Base-by-base conservation (phyloP, 2,113 vertebrate genomes). In the Cisticola juncidis region DNA sequence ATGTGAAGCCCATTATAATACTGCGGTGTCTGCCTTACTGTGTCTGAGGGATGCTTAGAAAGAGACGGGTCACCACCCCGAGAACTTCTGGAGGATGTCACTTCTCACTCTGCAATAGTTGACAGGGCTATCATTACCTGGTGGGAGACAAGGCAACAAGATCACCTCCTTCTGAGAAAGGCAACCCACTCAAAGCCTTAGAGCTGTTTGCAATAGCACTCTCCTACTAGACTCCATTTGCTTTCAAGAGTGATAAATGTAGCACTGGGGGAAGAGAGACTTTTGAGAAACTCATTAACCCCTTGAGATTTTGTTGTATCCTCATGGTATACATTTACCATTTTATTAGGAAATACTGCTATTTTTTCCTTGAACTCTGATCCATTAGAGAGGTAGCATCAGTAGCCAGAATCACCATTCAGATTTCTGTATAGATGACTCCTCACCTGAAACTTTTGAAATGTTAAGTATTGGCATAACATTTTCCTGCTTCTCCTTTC, bases 1-100 rank as follows among this genome's bases (percentile, higher is more conserved):
- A 2, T 0, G 0, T 11, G 53, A 85, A 79, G n/a, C 20, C 54
- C 35, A 11, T 44, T 40, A 21, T 0, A 1, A 14, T 23, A 9
- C 42, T 1, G 0, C 0, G 8, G 13, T 7, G 12, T 18, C 45
- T 61, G 21, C 7, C 2, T 12, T 8, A 14, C 40, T 54, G 5
- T 42, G 33, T 71, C 33, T 14, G 48, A 76, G 28, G 38, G 73
- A 36, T 8, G 9, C 33, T 81, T 45, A 24, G 60, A 71, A 77
- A 88, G 47, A 72, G 29, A 29, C 84, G 40, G 36, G 13, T 64
- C 56, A 51, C 2, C 0, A 1, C 25, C 50, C 18, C 40, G 64
- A 35, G 64, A 58, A n/a, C 33, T 51, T 48, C 71, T 69, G 64
- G 48, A 72, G 20, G 54, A 71, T 81, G 60, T 23, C 65, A 8